Conservation (phyloP, 2,797 vertebrate species). For the Petrocephalus sullivani region DNA sequence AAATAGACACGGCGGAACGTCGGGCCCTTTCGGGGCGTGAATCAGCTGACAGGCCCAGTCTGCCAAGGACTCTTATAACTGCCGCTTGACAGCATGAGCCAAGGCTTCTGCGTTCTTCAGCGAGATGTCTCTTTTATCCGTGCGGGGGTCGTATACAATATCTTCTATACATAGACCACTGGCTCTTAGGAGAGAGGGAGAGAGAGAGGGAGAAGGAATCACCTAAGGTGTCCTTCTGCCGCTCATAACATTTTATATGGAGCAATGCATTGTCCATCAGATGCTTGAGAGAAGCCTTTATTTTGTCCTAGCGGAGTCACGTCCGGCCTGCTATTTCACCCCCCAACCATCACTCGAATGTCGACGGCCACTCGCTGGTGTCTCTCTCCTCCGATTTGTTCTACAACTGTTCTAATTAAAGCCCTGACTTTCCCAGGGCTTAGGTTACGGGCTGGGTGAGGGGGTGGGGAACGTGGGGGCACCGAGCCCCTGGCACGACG, state of each 20-base stretch:
- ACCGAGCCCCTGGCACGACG: constrained; percentile 1
- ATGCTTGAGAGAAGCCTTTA: constrained; percentile 14
- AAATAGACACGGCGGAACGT: constrained; percentile 68
- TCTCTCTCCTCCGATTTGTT: constrained; percentile 42
- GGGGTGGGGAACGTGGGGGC: background rate
- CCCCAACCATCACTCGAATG: constrained; percentile 53
- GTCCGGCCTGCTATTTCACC: constrained; percentile 45
- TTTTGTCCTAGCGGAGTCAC: constrained; percentile 45
- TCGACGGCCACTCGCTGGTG: constrained; percentile 50
- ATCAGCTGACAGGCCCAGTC: constrained; percentile 21
- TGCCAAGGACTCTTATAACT: constrained; percentile 25
- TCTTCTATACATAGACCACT: constrained; percentile 28
- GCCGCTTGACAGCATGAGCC: constrained; percentile 22
- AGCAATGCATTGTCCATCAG: constrained; percentile 3
- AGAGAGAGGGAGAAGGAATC: background rate
- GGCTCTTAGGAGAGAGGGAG: background rate
- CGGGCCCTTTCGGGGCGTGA: constrained; percentile 61
- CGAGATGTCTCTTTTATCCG: constrained; percentile 26
- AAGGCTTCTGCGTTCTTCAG: constrained; percentile 19
- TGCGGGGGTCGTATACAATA: constrained; percentile 12
- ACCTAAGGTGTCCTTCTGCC: background rate
- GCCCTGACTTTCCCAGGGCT: constrained; percentile 34
- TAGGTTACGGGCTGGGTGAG: constrained; percentile 22
- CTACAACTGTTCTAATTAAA: constrained; percentile 40
- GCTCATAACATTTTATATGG: background rate